Evolutionary conservation across 1,140 invertebrate species (phyloP).

Genomic region (Procambarus clarkii): DNA sequence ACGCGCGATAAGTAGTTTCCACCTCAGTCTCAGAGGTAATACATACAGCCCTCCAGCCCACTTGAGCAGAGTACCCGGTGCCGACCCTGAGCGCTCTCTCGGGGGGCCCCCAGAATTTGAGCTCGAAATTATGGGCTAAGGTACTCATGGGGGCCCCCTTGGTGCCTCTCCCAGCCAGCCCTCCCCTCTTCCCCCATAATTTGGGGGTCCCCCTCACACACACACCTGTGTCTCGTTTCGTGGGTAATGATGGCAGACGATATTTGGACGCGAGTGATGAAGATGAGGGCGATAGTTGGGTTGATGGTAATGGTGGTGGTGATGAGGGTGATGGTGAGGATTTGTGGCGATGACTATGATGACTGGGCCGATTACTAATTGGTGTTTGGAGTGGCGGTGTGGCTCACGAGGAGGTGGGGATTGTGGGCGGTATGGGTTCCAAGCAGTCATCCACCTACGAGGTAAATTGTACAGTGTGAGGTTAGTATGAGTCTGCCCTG

Average conservation of each 20-base stretch:
- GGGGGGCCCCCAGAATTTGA: neutral
- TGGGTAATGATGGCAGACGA: neutral
- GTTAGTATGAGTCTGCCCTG: neutral
- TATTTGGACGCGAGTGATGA: neutral
- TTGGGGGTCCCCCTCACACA: neutral
- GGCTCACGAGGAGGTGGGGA: neutral
- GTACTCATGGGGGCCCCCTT: too few species aligned
- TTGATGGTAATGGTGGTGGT: slow-evolving; percentile 3
- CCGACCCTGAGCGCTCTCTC: neutral
- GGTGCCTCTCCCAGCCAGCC: too few species aligned
- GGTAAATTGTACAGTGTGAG: neutral
- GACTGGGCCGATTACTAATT: neutral
- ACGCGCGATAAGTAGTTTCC: too few species aligned
- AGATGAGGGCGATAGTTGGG: neutral
- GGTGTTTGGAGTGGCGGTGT: neutral
- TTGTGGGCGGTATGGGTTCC: neutral
- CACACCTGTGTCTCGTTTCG: neutral
- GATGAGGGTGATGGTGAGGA: neutral
- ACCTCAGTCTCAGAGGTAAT: neutral
- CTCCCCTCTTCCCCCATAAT: neutral
- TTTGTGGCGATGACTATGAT: neutral
- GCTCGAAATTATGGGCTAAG: neutral
- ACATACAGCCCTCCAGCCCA: too few species aligned
- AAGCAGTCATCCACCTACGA: neutral
- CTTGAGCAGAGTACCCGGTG: neutral